Evolutionary conservation across 2,797 vertebrate genomes (phyloP), one percentile per base, ranked within the genome.

Genomic region (Microhierax caerulescens): DNA sequence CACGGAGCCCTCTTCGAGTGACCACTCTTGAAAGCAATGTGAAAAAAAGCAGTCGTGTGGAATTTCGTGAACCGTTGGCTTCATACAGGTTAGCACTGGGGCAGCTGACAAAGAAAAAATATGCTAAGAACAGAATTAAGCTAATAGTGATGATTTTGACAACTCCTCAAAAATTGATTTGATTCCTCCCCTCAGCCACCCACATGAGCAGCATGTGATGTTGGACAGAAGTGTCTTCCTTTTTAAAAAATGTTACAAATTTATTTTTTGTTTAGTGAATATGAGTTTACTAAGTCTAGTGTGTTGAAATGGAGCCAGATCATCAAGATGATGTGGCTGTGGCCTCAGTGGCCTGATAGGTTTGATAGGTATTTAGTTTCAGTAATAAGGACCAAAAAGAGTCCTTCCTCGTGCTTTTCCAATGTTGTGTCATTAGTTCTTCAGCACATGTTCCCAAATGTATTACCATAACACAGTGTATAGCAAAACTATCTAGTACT

Each of bases 21-120:
- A 99, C 99, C 90, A 99, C 99, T 25, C 98, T 99, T 95, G 99
- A 99, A 93, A 99, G 98, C 97, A 99, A 99, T 37, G 98, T 99
- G 87, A 98, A 98, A 75, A 99, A 98, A 92, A 98, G 95, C 95
- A 98, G 75, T 87, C 98, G 72, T 22, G 99, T 99, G 92, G 99
- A 99, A 87, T 99, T 99, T 64, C 98, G 97, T 85, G 99, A 99
- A 21, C 99, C 99, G 0, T 94, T 99, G 93, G 97, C 98, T 95
- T 99, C 98, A 1, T 99, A 99, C 97, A 99, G 99, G 99, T 99
- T 94, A 79, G 97, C 96, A 82, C 60, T 88, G 69, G 67, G 32
- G 45, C 32, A 76, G 39, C 2, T 81, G 48, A 10, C 34, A 30
- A 53, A 82, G 50, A 32, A 54, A 54, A 85, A 75, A 43, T 28